phyloP scores from a whole-genome alignment of 2,888 invertebrate species.

The Drosophila mayaguana region DNA sequence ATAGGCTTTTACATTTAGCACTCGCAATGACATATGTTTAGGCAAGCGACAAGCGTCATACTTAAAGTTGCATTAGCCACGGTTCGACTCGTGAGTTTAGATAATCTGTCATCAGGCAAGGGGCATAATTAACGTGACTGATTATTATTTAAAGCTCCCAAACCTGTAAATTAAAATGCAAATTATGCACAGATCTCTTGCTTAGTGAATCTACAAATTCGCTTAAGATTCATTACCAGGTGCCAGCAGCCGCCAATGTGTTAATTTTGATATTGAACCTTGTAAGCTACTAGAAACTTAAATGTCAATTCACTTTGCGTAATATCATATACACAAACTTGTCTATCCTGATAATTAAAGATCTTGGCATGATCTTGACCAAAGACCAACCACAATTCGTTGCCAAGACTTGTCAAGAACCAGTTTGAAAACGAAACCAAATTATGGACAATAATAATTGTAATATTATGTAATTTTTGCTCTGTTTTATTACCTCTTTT shows the following conservation, averaged over 20 bases:
- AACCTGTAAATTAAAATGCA: slow-evolving; percentile 27
- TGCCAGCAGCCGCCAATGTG: neutral
- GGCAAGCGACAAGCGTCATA: slow-evolving; percentile 6
- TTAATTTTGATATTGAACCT: neutral
- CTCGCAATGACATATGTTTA: slow-evolving; percentile 8
- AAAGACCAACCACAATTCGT: slow-evolving; percentile 28
- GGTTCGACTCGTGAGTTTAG: slow-evolving; percentile 17
- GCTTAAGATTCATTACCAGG: slow-evolving; percentile 13
- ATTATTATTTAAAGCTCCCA: slow-evolving; percentile 33
- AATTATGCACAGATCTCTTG: slow-evolving; percentile 28
- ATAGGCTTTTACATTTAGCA: neutral
- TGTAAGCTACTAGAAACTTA: slow-evolving; percentile 17
- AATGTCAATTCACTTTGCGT: slow-evolving; percentile 63
- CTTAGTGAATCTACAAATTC: neutral
- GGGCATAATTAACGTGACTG: slow-evolving; percentile 46
- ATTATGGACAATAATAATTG: slow-evolving; percentile 24
- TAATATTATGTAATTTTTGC: slow-evolving; percentile 6
- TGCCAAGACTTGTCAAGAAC: slow-evolving; percentile 45
- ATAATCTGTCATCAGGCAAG: slow-evolving; percentile 28
- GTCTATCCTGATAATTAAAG: slow-evolving; percentile 60
- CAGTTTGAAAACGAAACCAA: slow-evolving; percentile 47
- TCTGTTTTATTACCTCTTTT: slow-evolving; percentile 27
- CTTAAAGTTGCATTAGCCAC: slow-evolving; percentile 22
- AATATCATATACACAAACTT: slow-evolving; percentile 46
- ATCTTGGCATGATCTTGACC: slow-evolving; percentile 59